phyloP scores from a whole-genome alignment of 92 coral and sea anemone species.

The Muricea muricata region DNA sequence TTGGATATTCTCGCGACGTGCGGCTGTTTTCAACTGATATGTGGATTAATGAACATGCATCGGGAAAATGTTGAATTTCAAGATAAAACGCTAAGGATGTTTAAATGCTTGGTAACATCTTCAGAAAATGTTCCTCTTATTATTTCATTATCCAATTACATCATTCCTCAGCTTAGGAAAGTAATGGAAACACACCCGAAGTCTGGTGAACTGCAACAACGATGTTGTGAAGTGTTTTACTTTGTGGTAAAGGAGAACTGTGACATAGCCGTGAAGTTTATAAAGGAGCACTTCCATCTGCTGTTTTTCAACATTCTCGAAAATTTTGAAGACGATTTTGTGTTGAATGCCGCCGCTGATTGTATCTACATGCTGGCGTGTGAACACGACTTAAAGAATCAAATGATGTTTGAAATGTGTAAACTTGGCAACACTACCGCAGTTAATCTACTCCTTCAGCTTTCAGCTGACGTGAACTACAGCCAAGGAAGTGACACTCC shows the following conservation, averaged over 20 bases:
- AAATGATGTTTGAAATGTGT: conserved; percentile 85
- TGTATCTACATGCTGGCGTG: conserved; percentile 86
- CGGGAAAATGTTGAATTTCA: conserved; percentile 63
- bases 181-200: conserved; percentile 73
- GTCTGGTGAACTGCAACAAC: conserved; percentile 74
- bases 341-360: conserved; percentile 72
- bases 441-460: conserved; percentile 78
- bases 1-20: conserved; percentile 72
- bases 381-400: conserved; percentile 73
- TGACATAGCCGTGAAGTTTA: conserved; percentile 52
- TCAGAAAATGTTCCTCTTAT: conserved; percentile 58
- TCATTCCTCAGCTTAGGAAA: conserved; percentile 47
- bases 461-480: conserved; percentile 94
- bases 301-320: conserved; percentile 80
- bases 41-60: conserved; percentile 70
- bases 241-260: conserved; percentile 75
- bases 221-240: conserved; percentile 83
- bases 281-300: conserved; percentile 80
- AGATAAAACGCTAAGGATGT: conserved; percentile 77
- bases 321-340: conserved; percentile 64
- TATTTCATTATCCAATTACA: no score
- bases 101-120: conserved; percentile 73
- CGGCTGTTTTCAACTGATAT: conserved; percentile 50
- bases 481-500: conserved; percentile 86
- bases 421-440: conserved; percentile 82